Evolutionary conservation across 2,888 invertebrate species (phyloP).

Genomic region (Diarsia brunnea): DNA sequence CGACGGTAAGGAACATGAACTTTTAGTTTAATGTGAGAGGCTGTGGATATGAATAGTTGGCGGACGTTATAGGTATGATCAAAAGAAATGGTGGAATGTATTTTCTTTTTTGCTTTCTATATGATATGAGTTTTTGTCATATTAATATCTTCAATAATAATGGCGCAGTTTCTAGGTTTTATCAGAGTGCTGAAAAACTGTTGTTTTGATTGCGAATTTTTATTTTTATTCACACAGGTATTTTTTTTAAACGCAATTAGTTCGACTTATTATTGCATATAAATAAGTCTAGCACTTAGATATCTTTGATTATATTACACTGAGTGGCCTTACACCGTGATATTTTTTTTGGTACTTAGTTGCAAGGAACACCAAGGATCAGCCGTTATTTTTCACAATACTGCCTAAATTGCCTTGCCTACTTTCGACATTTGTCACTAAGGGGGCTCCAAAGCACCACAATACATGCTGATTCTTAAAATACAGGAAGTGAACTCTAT

Average conservation of each 20-base stretch:
- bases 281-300: not conserved
- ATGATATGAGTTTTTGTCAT: not conserved
- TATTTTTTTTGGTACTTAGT: not conserved
- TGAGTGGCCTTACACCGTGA: not conserved
- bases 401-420: not conserved
- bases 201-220: no score
- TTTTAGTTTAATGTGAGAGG: conserved; percentile 33
- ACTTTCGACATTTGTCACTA: not conserved
- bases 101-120: not conserved
- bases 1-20: conserved; percentile 43
- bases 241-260: not conserved
- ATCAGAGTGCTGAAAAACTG: not conserved
- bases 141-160: not conserved
- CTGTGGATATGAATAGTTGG: conserved; percentile 37
- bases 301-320: not conserved
- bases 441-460: not conserved
- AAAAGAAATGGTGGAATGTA: conserved; percentile 14
- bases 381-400: not conserved
- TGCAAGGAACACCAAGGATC: not conserved
- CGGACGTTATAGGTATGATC: conserved; percentile 19
- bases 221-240: not conserved
- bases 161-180: not conserved
- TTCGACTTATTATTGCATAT: not conserved
- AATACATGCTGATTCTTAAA: not conserved
- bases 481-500: conserved; percentile 24